Conservation (phyloP, 2,888 invertebrate genomes). For the Drosophila merina region DNA sequence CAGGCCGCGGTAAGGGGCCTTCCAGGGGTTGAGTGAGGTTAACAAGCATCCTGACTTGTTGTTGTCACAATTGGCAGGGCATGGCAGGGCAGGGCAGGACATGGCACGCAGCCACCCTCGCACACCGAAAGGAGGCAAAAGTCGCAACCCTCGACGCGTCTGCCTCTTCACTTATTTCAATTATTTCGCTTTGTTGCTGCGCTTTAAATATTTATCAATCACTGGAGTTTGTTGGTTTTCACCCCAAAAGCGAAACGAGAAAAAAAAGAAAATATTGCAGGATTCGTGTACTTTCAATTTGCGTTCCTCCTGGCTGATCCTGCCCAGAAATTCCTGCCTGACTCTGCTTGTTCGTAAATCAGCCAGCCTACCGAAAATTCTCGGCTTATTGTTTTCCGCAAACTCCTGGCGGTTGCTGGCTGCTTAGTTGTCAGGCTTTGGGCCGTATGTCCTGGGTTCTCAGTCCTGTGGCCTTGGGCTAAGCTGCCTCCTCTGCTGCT, state of each 20-base stretch:
- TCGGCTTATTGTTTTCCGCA: constrained; percentile 55
- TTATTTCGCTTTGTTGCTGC: constrained; percentile 84
- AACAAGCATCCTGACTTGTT: constrained; percentile 67
- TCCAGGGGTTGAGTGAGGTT: constrained; percentile 29
- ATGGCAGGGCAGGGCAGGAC: constrained; percentile 5
- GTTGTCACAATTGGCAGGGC: constrained; percentile 59
- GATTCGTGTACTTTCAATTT: constrained; percentile 66
- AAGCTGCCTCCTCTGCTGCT: constrained; percentile 23
- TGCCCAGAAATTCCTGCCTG: constrained; percentile 22
- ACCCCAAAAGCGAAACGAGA: constrained; percentile 32
- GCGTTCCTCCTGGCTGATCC: constrained; percentile 61
- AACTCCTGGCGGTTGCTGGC: constrained; percentile 26
- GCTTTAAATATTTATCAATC: constrained; percentile 84
- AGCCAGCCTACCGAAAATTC: constrained; percentile 48
- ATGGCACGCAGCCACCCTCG: constrained; percentile 38
- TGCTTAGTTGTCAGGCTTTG: constrained; percentile 57
- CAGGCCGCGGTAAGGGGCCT: constrained; percentile 2
- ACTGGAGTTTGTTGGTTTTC: constrained; percentile 82
- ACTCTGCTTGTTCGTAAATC: constrained; percentile 52
- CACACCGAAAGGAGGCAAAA: constrained; percentile 4
- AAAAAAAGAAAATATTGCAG: constrained; percentile 55
- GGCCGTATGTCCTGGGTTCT: background rate
- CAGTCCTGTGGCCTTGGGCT: constrained; percentile 54
- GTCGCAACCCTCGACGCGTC: constrained; percentile 56
- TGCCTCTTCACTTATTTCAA: constrained; percentile 84